phyloP scores from a whole-genome alignment of 2,797 vertebrate genomes.

The Phrynocephalus vlangalii region DNA sequence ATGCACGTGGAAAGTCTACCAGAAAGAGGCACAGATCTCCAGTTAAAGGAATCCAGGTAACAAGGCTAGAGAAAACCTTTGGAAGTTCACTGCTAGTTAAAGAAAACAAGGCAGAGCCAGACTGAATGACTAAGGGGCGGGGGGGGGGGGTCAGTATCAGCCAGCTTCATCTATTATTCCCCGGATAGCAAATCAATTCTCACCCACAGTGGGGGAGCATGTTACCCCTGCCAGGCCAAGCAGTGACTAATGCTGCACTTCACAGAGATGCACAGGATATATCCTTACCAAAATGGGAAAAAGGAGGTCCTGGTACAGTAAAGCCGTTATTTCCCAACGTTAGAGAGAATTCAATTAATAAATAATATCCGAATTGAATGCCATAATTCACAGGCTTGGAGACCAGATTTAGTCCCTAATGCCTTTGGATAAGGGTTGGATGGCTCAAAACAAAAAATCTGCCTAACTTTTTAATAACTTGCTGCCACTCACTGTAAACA shows the following conservation, averaged over 20 bases:
- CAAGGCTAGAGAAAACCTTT: conserved; percentile 2
- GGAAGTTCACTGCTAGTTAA: not conserved
- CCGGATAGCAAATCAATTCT: not conserved
- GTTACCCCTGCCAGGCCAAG: not conserved
- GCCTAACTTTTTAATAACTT: not conserved
- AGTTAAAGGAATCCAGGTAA: not conserved
- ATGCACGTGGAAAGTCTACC: no score
- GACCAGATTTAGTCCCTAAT: not conserved
- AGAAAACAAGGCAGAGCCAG: not conserved
- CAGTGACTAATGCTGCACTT: not conserved
- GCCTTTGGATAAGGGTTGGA: not conserved
- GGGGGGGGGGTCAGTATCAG: not conserved
- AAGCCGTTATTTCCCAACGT: not conserved
- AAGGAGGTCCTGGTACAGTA: no score
- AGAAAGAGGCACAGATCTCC: not conserved
- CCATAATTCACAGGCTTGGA: no score
- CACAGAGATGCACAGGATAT: not conserved
- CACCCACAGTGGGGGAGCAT: not conserved
- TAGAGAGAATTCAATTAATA: conserved; percentile 10
- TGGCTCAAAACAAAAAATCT: not conserved
- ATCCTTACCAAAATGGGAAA: no score
- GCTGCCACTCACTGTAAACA: no score
- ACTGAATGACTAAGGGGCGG: not conserved
- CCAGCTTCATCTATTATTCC: not conserved
- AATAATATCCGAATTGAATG: not conserved